These are phyloP conservation scores for Myotis lucifugus DNA, from an alignment of 2,113 vertebrate species.

Conservation along the genomic window DNA sequence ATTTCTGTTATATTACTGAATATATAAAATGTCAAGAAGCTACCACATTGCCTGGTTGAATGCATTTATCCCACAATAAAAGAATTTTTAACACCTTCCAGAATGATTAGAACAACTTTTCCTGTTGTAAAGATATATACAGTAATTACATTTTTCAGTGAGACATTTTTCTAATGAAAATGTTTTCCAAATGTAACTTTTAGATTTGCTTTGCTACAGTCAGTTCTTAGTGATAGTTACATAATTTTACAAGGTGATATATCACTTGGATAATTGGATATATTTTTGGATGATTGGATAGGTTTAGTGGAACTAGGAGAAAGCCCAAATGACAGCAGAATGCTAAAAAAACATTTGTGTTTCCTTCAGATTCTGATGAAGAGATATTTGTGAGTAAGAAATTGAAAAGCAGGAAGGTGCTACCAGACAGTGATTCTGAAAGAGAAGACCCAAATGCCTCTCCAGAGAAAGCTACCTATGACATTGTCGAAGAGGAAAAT, in stretches of 20 bases:
- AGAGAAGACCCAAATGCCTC: constrained; percentile 79
- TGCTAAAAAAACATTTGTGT: neutral
- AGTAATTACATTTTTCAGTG: constrained; percentile 10
- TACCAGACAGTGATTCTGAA: constrained; percentile 92
- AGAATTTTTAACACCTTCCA: constrained; percentile 66
- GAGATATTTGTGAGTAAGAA: constrained; percentile 90
- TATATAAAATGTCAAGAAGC: constrained; percentile 50
- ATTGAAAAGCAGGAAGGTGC: constrained; percentile 85
- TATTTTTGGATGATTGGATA: constrained; percentile 35
- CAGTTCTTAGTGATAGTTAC: constrained; percentile 54
- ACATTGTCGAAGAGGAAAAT: constrained; percentile 69
- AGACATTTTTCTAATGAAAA: neutral
- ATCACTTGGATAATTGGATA: constrained; percentile 9
- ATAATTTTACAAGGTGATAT: constrained; percentile 50
- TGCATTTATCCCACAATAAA: constrained; percentile 59
- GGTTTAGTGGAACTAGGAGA: neutral
- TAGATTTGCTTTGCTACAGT: constrained; percentile 46
- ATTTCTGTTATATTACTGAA: constrained; percentile 48
- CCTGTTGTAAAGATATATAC: constrained; percentile 58
- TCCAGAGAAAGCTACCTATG: constrained; percentile 49
- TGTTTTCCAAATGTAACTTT: constrained; percentile 48
- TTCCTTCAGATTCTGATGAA: constrained; percentile 91
- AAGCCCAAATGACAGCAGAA: constrained; percentile 1
- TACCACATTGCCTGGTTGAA: constrained; percentile 59
- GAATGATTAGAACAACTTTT: constrained; percentile 59